Evolutionary conservation across 2,797 vertebrate genomes (phyloP).

Genomic region (Orestias chungarensis): DNA sequence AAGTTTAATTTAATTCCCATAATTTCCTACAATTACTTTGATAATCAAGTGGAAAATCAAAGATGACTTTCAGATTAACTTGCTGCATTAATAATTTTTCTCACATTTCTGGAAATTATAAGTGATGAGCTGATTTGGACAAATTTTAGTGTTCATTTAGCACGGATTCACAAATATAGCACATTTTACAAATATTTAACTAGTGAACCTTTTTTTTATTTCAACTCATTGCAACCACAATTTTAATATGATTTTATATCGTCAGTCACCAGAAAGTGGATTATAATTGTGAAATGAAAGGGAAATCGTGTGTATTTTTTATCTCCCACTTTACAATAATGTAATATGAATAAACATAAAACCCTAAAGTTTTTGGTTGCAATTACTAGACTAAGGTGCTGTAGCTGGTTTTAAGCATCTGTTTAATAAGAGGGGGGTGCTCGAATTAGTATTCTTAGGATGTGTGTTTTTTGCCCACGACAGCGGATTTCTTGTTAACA

Average conservation of each 20-base stretch:
- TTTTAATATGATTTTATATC: not conserved
- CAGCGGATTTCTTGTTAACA: slow-evolving; percentile 50
- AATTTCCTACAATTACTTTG: slow-evolving; percentile 30
- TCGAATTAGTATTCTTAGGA: slow-evolving; percentile 51
- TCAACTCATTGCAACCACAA: not conserved
- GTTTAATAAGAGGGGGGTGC: slow-evolving; percentile 8
- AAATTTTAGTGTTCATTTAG: not conserved
- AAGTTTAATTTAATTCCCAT: not conserved
- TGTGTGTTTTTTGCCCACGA: slow-evolving; percentile 19
- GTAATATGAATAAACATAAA: not conserved
- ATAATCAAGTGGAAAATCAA: slow-evolving; percentile 13
- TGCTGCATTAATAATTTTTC: slow-evolving; percentile 1
- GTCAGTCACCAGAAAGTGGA: not conserved
- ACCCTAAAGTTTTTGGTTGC: not conserved
- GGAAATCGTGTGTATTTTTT: not conserved
- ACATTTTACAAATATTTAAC: not conserved
- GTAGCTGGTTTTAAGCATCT: not conserved
- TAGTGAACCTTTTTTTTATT: not conserved
- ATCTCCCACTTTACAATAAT: not conserved
- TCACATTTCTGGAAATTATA: slow-evolving; percentile 19
- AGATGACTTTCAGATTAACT: slow-evolving; percentile 12
- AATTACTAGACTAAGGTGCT: not conserved
- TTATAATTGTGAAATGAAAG: not conserved
- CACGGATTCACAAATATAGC: slow-evolving; percentile 2
- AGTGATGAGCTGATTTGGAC: slow-evolving; percentile 3